Percentiles rank a stretch among this genome's conserved stretches.
These are phyloP conservation scores for Microtus ochrogaster DNA, from an alignment of 2,113 vertebrate species.

Conservation along the genomic window DNA sequence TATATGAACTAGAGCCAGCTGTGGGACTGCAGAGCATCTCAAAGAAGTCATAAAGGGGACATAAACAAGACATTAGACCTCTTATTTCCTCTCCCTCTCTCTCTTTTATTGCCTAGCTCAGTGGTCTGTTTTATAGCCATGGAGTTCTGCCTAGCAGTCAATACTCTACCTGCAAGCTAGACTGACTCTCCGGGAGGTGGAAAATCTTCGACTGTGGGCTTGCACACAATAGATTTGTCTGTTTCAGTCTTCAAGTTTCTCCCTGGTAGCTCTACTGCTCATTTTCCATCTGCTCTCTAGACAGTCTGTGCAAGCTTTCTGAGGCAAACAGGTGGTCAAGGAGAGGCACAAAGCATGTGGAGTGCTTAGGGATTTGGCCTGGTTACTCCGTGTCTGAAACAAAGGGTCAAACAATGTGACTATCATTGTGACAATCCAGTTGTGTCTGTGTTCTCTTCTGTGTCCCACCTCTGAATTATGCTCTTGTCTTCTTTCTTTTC, in stretches of 20 bases:
- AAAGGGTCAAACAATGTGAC: neutral
- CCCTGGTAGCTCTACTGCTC: neutral
- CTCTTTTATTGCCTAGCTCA: slow-evolving; percentile 79
- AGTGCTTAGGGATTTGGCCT: neutral
- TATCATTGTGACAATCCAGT: neutral
- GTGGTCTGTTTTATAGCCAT: slow-evolving; percentile 77
- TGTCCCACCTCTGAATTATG: neutral
- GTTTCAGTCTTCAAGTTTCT: neutral
- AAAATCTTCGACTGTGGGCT: slow-evolving; percentile 59
- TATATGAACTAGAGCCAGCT: slow-evolving; percentile 80
- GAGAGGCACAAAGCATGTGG: neutral
- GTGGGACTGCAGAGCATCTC: slow-evolving; percentile 77
- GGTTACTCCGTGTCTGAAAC: neutral
- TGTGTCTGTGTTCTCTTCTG: neutral
- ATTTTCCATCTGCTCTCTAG: slow-evolving; percentile 5
- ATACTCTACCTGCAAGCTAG: slow-evolving; percentile 75
- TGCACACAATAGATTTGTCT: neutral
- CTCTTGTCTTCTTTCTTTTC: slow-evolving; percentile 23
- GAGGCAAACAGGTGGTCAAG: neutral
- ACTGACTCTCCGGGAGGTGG: slow-evolving; percentile 66
- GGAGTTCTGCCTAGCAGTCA: slow-evolving; percentile 77
- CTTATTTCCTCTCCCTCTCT: slow-evolving; percentile 59
- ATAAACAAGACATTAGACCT: slow-evolving; percentile 78
- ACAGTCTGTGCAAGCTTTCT: neutral
- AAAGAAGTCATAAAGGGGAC: slow-evolving; percentile 78